Base-by-base conservation (phyloP, 2,113 vertebrate genomes). In the Gasterosteus aculeatus region DNA sequence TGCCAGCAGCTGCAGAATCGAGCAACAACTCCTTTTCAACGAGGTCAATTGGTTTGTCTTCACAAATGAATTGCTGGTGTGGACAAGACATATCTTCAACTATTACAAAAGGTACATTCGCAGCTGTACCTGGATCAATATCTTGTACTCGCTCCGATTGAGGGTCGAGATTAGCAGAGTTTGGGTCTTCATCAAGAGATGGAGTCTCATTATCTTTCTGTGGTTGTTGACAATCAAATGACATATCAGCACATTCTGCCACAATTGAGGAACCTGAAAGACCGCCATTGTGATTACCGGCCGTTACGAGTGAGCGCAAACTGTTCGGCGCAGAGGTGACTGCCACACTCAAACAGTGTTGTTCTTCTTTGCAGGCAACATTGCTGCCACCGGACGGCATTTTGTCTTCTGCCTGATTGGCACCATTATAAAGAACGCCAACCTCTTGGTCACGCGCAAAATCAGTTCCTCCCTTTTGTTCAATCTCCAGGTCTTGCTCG, bases 31-130 rank as follows among this genome's bases (percentile, higher is more conserved):
- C 26, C 2, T 10, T 29, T 64, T 22, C 78, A 19, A 7, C 26
- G 2, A 2, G 7, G 33, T 59, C 42, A 38, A 19, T 61, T 42
- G 64, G 38, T 56, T 33, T 18, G 12, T 71, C 49, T 58, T 72
- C 22, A 29, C 12, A 10, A 11, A 66, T 10, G 11, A 64, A 70
- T 39, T 22, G 14, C 26, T 61, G 41, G 6, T 39, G 7, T 53
- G 53, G 18, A 65, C 18, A 56, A 63, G 22, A 29, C 10, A 39
- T 33, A 22, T 80, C 67, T 63, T 75, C 67, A 42, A 2, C 12
- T 7, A 12, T 51, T 58, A 29, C 38, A 46, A 31, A 47, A 15
- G 22, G 69, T 19, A 31, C 2, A 2, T 18, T 59, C 51, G 46
- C 26, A 42, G 31, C n/a, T 3, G 10, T 11, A 31, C 54, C 58